Evolutionary conservation across 2,797 vertebrate species (phyloP).

Genomic region (Enteromius trimaculatus): DNA sequence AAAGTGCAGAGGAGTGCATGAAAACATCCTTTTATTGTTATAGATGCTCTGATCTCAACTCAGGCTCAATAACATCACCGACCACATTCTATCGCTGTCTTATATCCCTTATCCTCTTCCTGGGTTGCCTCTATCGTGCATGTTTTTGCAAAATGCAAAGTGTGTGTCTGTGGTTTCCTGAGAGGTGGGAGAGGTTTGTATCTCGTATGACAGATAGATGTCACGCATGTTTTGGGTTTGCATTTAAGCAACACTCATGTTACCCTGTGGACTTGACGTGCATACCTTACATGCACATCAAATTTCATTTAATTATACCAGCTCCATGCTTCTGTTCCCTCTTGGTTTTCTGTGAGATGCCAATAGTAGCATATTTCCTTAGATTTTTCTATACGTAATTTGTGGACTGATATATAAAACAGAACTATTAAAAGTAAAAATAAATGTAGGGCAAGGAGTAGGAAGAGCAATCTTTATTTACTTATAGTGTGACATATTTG

Average conservation of each 20-base stretch:
- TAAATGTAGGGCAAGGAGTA: neutral
- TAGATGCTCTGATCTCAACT: slow-evolving; percentile 27
- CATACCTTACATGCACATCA: neutral
- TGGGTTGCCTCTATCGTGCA: slow-evolving; percentile 58
- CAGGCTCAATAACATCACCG: slow-evolving; percentile 52
- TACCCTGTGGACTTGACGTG: neutral
- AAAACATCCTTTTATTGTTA: slow-evolving; percentile 37
- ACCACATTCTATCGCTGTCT: slow-evolving; percentile 72
- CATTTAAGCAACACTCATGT: neutral
- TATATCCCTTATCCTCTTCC: slow-evolving; percentile 72
- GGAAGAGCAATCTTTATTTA: neutral
- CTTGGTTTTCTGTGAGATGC: slow-evolving; percentile 1
- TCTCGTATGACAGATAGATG: slow-evolving; percentile 21
- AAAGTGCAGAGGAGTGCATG: neutral
- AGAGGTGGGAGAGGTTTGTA: slow-evolving; percentile 29
- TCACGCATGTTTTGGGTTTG: slow-evolving; percentile 19
- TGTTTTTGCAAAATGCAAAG: slow-evolving; percentile 64
- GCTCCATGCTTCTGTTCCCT: neutral
- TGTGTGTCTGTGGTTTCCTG: slow-evolving; percentile 53
- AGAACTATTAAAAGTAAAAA: neutral
- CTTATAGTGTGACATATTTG: neutral
- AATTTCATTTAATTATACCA: neutral
- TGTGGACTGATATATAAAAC: neutral
- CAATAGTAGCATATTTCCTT: neutral
- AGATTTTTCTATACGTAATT: neutral